These are phyloP conservation scores for Myotis myotis DNA, from an alignment of 2,797 vertebrate genomes.

Conservation along the genomic window DNA sequence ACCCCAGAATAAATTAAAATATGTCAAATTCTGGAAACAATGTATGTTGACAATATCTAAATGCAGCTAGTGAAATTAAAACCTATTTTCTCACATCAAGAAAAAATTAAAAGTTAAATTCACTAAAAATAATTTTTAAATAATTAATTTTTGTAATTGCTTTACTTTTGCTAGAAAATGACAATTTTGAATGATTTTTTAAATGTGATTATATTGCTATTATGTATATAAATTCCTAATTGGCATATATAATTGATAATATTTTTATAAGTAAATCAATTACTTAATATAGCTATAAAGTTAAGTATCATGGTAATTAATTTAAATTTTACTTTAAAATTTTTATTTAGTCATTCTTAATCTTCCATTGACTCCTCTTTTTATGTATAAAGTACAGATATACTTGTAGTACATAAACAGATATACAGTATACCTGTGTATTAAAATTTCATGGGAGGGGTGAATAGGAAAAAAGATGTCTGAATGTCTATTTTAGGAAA, in stretches of 20 bases:
- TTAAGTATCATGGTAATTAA: not conserved
- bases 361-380: not conserved
- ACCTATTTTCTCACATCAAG: constrained; percentile 37
- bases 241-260: not conserved
- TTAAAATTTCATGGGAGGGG: constrained; percentile 6
- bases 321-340: not conserved
- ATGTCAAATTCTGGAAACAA: not conserved
- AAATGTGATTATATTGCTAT: not conserved
- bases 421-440: not conserved
- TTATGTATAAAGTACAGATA: not conserved
- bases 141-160: not conserved
- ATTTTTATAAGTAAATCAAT: constrained; percentile 38
- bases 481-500: not conserved
- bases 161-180: constrained; percentile 30
- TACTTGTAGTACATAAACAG: not conserved
- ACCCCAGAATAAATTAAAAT: not conserved
- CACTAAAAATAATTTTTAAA: constrained; percentile 30
- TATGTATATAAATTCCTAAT: not conserved
- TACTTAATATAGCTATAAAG: not conserved
- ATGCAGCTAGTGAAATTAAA: constrained; percentile 11
- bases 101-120: constrained; percentile 36
- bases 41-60: not conserved
- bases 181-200: not conserved
- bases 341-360: constrained; percentile 7
- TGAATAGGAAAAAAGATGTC: not conserved